Evolutionary conservation across 1,140 invertebrate genomes (phyloP).

Genomic region (Drosophila truncata): DNA sequence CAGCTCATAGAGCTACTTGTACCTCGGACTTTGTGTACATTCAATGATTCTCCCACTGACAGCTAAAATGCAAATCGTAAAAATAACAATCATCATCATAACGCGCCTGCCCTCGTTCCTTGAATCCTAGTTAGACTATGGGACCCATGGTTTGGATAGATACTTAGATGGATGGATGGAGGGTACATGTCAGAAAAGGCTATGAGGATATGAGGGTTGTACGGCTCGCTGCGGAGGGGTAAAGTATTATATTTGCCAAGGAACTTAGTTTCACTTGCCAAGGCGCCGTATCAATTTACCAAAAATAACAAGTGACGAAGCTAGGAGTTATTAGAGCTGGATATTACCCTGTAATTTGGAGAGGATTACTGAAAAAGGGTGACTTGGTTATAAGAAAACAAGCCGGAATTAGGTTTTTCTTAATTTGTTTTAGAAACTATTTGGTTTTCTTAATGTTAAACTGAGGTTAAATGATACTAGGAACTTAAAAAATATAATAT

Average conservation of each 20-base stretch:
- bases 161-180: constrained; percentile 12
- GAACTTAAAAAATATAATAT: not conserved
- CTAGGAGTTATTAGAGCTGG: not conserved
- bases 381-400: not conserved
- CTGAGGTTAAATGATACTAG: not conserved
- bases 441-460: not conserved
- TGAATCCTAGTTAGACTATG: constrained; percentile 36
- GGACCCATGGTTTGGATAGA: not conserved
- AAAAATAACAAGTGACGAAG: constrained; percentile 57
- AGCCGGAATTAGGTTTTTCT: not conserved
- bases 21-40: constrained; percentile 46
- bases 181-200: constrained; percentile 19
- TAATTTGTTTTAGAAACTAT: not conserved
- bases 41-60: constrained; percentile 51
- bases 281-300: constrained; percentile 75
- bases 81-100: constrained; percentile 73
- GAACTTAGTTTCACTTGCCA: constrained; percentile 48
- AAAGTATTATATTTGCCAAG: constrained; percentile 55
- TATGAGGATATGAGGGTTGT: constrained; percentile 3
- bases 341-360: constrained; percentile 17
- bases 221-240: not conserved
- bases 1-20: constrained; percentile 33
- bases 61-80: constrained; percentile 67
- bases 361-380: not conserved
- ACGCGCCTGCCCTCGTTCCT: constrained; percentile 21